Conservation (phyloP, 2,113 vertebrate genomes). For the Panthera uncia region DNA sequence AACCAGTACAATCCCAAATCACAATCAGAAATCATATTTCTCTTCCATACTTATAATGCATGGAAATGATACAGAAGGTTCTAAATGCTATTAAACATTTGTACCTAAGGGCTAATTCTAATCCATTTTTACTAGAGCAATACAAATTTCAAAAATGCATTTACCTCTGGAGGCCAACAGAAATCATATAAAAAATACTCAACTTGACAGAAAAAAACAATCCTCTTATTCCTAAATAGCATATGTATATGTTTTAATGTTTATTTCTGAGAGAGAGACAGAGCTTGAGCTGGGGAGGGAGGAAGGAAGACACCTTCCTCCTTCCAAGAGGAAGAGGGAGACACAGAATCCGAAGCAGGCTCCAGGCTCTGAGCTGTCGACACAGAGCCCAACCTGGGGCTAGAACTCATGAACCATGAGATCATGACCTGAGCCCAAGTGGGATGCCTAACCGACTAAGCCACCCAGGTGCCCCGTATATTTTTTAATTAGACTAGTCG, state of each 20-base stretch:
- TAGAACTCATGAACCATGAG: too few relatives aligned
- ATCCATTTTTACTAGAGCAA: not conserved
- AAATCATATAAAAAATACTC: conserved; percentile 9
- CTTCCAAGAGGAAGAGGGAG: too few relatives aligned
- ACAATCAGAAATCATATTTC: not conserved
- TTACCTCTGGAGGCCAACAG: conserved; percentile 10
- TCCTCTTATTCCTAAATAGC: not conserved
- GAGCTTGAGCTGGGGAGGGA: too few relatives aligned
- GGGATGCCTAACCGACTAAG: too few relatives aligned
- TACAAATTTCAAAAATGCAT: not conserved
- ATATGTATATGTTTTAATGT: too few relatives aligned
- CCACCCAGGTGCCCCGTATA: not conserved
- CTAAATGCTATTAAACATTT: conserved; percentile 35
- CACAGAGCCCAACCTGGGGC: too few relatives aligned
- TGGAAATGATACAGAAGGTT: conserved; percentile 21
- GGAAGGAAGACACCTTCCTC: too few relatives aligned
- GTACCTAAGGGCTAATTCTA: conserved; percentile 8
- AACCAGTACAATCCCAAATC: not conserved
- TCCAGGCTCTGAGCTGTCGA: too few relatives aligned
- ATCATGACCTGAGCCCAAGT: too few relatives aligned
- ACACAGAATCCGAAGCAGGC: too few relatives aligned
- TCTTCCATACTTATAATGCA: not conserved
- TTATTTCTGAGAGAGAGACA: too few relatives aligned
- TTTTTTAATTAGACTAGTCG: not conserved
- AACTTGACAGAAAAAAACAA: not conserved